Conservation (phyloP, 2,797 vertebrate species). For the Protonibea diacanthus region DNA sequence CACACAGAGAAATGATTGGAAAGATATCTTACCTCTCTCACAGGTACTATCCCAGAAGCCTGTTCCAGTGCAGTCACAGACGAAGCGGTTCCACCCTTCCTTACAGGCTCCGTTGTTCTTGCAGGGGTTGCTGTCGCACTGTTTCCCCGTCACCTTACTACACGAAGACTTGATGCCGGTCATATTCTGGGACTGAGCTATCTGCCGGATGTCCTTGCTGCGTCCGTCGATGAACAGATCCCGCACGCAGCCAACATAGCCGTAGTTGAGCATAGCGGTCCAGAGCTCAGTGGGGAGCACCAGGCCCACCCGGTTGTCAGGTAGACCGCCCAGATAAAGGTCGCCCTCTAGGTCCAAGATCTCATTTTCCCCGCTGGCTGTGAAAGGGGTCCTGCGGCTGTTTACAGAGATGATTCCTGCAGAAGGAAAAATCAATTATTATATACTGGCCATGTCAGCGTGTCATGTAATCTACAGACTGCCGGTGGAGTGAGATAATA, state of each 20-base stretch:
- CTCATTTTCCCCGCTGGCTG: constrained; percentile 96
- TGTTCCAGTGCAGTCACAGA: constrained; percentile 95
- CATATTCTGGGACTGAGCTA: constrained; percentile 92
- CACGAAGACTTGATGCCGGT: constrained; percentile 94
- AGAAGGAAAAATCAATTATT: constrained; percentile 35
- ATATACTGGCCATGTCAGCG: background rate
- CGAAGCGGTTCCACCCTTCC: constrained; percentile 97
- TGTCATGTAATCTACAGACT: constrained; percentile 7
- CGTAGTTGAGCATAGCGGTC: constrained; percentile 98
- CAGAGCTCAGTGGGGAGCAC: constrained; percentile 96
- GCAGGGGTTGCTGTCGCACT: constrained; percentile 95
- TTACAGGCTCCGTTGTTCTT: constrained; percentile 94
- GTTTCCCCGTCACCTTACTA: constrained; percentile 89
- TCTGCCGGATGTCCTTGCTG: constrained; percentile 97
- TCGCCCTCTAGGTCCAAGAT: constrained; percentile 97
- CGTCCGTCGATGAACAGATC: constrained; percentile 97
- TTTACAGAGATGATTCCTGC: constrained; percentile 97
- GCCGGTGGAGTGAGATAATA: background rate
- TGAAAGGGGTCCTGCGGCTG: constrained; percentile 95
- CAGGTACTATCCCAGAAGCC: constrained; percentile 96
- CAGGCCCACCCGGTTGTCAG: constrained; percentile 91
- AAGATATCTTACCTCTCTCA: constrained; percentile 89
- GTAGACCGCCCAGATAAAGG: constrained; percentile 95
- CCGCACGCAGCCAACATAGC: constrained; percentile 96
- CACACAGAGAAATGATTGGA: background rate